Base-by-base conservation (phyloP, 1,140 invertebrate species). In the Ceratitis capitata region DNA sequence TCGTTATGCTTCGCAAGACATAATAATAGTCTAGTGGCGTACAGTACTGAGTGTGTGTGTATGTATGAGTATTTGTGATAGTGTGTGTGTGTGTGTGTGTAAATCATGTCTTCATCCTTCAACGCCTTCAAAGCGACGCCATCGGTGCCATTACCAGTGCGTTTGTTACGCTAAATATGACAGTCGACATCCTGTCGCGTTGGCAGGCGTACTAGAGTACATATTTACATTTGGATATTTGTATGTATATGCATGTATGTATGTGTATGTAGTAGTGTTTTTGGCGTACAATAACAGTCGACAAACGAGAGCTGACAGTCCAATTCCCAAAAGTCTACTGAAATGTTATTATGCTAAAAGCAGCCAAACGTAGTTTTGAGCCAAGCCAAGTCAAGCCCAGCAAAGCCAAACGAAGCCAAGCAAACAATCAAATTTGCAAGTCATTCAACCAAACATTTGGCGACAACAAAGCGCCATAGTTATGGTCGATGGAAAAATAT, bases 311-410 rank as follows among this genome's bases (percentile, higher is more conserved):
- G 49, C n/a, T 58, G 49, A 83, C 47, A 51, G 82, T 78, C 82
- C 82, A 83, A 83, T 83, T 83, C 82, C 82, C 82, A 51, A 83
- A 83, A 83, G 82, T 83, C 69, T 47, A 78, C 35, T 78, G n/a
- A 58, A 83, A 83, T 83, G 82, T 83, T 83, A 83, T 83, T 83
- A 83, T 53, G 82, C 32, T 53, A 58, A 83, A 83, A 83, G 82
- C 82, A 51, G 82, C 32, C n/a, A n/a, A n/a, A n/a, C n/a, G n/a
- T n/a, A n/a, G n/a, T n/a, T n/a, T n/a, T n/a, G n/a, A n/a, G n/a
- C n/a, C n/a, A n/a, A n/a, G n/a, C n/a, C n/a, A n/a, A n/a, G n/a
- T n/a, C n/a, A n/a, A n/a, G n/a, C n/a, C n/a, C n/a, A n/a, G n/a
- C n/a, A n/a, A n/a, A n/a, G 82, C 32, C 32, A 58, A 83, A 83